Percentiles rank a stretch among this genome's conserved stretches.
Conservation (phyloP, 2,797 vertebrate genomes). For the Rousettus madagascariensis region DNA sequence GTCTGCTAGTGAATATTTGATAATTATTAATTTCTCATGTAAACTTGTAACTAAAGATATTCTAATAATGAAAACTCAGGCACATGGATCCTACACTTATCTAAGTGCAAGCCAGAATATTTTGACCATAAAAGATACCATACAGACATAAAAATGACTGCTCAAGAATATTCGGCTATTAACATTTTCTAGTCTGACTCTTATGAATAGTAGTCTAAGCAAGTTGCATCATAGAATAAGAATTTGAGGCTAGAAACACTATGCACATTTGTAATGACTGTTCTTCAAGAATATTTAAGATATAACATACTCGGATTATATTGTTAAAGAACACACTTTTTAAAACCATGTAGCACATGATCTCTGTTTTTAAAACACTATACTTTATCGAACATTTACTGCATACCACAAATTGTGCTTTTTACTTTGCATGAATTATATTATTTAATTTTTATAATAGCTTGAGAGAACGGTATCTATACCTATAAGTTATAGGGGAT, state of each 20-base stretch:
- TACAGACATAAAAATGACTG: background rate
- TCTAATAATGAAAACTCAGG: background rate
- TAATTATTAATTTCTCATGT: background rate
- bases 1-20: background rate
- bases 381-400: slow-evolving; percentile 1
- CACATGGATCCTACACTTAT: background rate
- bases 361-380: background rate
- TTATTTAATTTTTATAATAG: background rate
- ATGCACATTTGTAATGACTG: background rate
- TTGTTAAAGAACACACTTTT: background rate
- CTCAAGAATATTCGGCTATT: background rate
- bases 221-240: background rate
- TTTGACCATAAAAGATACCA: background rate
- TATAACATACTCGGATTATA: background rate
- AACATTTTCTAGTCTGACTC: background rate
- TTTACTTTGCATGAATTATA: background rate
- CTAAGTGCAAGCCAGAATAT: background rate
- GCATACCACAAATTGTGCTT: background rate
- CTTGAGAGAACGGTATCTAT: background rate
- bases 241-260: background rate
- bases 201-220: background rate
- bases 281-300: slow-evolving; percentile 19
- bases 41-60: background rate
- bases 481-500: background rate
- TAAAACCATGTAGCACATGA: background rate